Evolutionary conservation across 2,113 vertebrate species (phyloP).

Genomic region (Alces alces): DNA sequence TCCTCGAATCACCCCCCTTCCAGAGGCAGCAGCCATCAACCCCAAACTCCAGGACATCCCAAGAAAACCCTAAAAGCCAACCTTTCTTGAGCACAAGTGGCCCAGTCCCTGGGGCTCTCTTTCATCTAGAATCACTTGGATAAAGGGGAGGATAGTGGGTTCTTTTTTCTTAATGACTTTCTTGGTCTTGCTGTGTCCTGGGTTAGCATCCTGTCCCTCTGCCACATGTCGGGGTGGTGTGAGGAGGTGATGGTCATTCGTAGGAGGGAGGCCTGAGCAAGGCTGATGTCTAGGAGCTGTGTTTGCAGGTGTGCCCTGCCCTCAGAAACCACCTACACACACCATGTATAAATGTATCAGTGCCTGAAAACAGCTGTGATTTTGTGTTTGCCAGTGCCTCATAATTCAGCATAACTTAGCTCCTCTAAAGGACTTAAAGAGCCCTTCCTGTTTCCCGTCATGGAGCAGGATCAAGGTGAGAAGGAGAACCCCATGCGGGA

Average conservation of each 20-base stretch:
- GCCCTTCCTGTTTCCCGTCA: too few species aligned
- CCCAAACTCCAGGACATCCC: background rate
- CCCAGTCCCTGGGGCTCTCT: background rate
- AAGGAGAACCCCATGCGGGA: conserved; percentile 99
- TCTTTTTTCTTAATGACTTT: background rate
- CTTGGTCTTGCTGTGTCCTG: background rate
- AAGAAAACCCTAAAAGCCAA: background rate
- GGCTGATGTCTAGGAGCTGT: background rate
- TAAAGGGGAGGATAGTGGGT: background rate
- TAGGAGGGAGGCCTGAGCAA: background rate
- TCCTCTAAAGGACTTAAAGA: background rate
- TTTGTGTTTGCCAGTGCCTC: background rate
- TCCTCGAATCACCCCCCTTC: background rate
- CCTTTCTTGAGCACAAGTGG: background rate
- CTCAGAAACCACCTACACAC: background rate
- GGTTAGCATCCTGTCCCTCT: background rate
- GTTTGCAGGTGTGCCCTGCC: background rate
- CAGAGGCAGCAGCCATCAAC: background rate
- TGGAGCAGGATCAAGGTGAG: conserved; percentile 90
- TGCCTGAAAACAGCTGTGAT: background rate
- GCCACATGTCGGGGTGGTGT: background rate
- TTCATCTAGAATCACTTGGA: background rate
- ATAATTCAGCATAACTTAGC: background rate
- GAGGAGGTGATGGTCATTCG: background rate
- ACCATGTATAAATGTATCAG: background rate